Conservation (phyloP, 2,888 invertebrate genomes). For the Parelbella ahira region DNA sequence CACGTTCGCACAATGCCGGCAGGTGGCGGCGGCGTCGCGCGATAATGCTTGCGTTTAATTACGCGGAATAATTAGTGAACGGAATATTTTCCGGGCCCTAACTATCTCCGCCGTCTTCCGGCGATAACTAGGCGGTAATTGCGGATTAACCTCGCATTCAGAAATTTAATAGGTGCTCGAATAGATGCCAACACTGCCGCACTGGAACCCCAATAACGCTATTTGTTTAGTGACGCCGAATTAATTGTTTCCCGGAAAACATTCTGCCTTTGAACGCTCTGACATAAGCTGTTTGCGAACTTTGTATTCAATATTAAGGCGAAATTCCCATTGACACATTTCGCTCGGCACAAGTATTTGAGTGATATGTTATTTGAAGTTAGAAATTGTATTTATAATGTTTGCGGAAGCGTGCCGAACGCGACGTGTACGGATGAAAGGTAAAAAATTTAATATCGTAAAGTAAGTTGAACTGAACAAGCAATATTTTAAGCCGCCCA, state of each 20-base stretch:
- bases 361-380: conserved; percentile 1
- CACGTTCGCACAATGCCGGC: conserved; percentile 75
- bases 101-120: conserved; percentile 79
- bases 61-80: conserved; percentile 81
- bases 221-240: conserved; percentile 68
- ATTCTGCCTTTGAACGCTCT: conserved; percentile 30
- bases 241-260: conserved; percentile 65
- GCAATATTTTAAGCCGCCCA: conserved; percentile 41
- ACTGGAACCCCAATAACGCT: conserved; percentile 62
- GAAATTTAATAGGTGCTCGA: conserved; percentile 74
- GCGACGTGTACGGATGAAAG: not conserved
- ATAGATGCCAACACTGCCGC: conserved; percentile 42
- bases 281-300: conserved; percentile 15
- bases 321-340: not conserved
- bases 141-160: conserved; percentile 78
- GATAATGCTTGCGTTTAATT: conserved; percentile 80
- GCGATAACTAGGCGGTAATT: conserved; percentile 80
- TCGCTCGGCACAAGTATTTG: no score
- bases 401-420: not conserved
- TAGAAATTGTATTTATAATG: not conserved
- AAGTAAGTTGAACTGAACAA: conserved; percentile 37
- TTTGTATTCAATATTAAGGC: conserved; percentile 9
- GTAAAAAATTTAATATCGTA: conserved; percentile 38
- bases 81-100: conserved; percentile 80
- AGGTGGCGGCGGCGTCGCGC: conserved; percentile 77